Evolutionary conservation across 2,113 vertebrate species (phyloP).

Genomic region (Pachyramphus minor): DNA sequence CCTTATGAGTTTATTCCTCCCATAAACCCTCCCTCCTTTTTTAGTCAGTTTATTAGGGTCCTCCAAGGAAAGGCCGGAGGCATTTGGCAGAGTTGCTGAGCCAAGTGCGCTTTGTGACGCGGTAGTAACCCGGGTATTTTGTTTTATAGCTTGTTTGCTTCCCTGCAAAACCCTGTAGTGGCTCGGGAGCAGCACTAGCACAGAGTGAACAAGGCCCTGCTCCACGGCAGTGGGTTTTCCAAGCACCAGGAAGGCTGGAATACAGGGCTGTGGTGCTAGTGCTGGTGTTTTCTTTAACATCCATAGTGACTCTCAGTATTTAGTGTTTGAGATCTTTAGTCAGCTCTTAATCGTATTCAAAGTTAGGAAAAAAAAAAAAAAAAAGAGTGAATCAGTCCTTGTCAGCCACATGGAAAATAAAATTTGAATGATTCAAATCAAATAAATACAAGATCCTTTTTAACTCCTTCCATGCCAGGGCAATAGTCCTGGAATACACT

Average conservation of each 20-base stretch:
- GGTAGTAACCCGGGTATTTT: slow-evolving; percentile 39
- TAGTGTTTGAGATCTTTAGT: slow-evolving; percentile 69
- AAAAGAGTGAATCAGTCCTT: not conserved
- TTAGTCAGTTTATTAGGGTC: not conserved
- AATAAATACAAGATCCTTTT: not conserved
- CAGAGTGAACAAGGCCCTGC: not conserved
- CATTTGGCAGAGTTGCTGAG: not conserved
- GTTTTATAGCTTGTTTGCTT: slow-evolving; percentile 55
- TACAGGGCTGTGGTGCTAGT: not conserved
- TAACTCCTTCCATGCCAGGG: not conserved
- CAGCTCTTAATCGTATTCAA: slow-evolving; percentile 69
- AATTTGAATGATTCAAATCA: not conserved
- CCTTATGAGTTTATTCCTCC: slow-evolving; percentile 20
- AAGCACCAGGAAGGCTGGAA: not conserved
- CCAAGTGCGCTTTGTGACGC: not conserved
- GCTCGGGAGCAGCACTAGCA: not conserved
- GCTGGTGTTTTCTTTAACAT: slow-evolving; percentile 56
- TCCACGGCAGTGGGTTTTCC: not conserved
- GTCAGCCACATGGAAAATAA: slow-evolving; percentile 21
- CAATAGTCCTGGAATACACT: not conserved
- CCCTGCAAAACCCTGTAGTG: slow-evolving; percentile 26
- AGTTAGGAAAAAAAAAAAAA: not conserved
- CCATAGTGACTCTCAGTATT: slow-evolving; percentile 64
- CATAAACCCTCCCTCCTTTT: not conserved
- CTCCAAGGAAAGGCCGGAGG: not conserved